Conservation (phyloP, 2,888 invertebrate genomes). For the Drosophila planitibia region DNA sequence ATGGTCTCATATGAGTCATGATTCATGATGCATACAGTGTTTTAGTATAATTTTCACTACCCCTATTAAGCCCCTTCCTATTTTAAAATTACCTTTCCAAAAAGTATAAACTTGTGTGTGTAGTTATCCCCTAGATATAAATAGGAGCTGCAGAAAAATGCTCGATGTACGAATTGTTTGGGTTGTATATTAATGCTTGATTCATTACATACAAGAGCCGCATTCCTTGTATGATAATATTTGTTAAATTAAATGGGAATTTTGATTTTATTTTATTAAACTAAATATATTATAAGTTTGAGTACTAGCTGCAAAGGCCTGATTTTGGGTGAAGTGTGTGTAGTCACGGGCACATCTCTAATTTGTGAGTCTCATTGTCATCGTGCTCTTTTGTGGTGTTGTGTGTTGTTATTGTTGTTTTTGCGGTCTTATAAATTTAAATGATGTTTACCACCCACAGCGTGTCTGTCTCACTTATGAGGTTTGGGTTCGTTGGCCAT, state of each 20-base stretch:
- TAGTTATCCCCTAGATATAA: not conserved
- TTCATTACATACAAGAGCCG: not conserved
- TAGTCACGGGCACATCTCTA: constrained; percentile 41
- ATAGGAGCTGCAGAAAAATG: not conserved
- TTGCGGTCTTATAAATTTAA: constrained; percentile 69
- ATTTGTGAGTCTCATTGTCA: constrained; percentile 31
- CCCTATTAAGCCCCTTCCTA: not conserved
- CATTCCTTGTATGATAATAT: not conserved
- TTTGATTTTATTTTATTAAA: not conserved
- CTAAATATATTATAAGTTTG: not conserved
- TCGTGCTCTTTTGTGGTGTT: constrained; percentile 24
- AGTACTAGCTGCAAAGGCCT: not conserved
- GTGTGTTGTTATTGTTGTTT: constrained; percentile 18
- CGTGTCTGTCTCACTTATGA: constrained; percentile 29
- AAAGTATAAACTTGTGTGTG: not conserved
- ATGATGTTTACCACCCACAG: constrained; percentile 58
- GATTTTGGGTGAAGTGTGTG: too few relatives aligned
- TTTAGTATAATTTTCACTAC: not conserved
- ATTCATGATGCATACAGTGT: not conserved
- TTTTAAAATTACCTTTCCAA: not conserved
- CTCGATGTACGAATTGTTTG: not conserved
- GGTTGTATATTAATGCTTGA: not conserved
- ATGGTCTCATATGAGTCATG: not conserved
- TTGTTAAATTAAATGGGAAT: not conserved
- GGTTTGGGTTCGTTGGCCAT: constrained; percentile 37